These are phyloP conservation scores for Crocidura indochinensis DNA, from an alignment of 2,797 vertebrate species.

Conservation along the genomic window DNA sequence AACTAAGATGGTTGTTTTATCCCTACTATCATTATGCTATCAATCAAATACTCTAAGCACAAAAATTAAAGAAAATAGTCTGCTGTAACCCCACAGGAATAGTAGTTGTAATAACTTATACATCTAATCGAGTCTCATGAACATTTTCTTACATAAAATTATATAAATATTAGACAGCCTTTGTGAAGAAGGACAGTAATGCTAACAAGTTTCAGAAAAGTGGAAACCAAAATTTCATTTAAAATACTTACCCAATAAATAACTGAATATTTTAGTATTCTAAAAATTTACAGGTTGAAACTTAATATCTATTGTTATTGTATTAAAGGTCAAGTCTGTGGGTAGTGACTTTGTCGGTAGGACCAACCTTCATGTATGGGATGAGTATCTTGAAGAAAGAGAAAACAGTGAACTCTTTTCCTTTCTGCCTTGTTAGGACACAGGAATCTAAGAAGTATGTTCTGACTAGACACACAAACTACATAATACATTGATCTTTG, in stretches of 20 bases:
- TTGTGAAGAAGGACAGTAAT: slow-evolving; percentile 10
- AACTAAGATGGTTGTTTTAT: slow-evolving; percentile 50
- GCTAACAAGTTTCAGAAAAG: slow-evolving; percentile 55
- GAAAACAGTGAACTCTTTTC: not conserved
- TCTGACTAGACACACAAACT: not conserved
- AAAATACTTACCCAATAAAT: slow-evolving; percentile 42
- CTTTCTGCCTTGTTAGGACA: not conserved
- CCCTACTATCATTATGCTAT: slow-evolving; percentile 25
- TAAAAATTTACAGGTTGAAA: not conserved
- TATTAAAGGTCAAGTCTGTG: not conserved
- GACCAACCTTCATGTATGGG: not conserved
- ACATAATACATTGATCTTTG: not conserved
- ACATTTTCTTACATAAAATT: not conserved
- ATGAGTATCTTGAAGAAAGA: not conserved
- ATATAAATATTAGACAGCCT: not conserved
- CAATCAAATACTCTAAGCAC: slow-evolving; percentile 33
- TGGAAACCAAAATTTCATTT: slow-evolving; percentile 46
- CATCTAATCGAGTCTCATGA: slow-evolving; percentile 10
- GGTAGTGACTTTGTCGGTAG: not conserved
- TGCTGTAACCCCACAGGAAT: not conserved
- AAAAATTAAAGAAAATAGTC: not conserved
- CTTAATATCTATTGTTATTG: not conserved
- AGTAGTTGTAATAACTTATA: slow-evolving; percentile 2
- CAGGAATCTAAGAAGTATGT: not conserved
- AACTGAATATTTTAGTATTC: not conserved